Evolutionary conservation across 2,797 vertebrate genomes (phyloP), one percentile per base, ranked within the genome.

Genomic region (Labroides dimidiatus): DNA sequence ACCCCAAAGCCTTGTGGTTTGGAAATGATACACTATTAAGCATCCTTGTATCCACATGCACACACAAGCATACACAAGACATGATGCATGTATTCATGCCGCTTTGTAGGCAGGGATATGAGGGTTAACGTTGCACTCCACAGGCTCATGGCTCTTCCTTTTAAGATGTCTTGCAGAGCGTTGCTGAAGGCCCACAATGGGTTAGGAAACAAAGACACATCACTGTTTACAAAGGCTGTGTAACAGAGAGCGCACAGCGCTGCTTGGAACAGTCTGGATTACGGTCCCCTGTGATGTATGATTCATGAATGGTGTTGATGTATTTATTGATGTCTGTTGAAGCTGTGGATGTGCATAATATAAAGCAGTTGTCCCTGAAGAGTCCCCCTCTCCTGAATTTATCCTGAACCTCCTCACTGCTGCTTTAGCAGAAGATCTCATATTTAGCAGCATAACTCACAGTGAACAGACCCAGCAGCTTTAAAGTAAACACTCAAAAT

Each of bases 291-390:
- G 69, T 73, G 75, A 83, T 86, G 51, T 74, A 78, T 86, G 80
- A 87, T 87, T 91, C 77, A 87, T 81, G 82, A 72, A 57, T 37
- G 36, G 30, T 50, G 64, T 43, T 77, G 69, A 75, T 70, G 84
- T 19, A 86, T 89, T 84, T 81, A 81, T 85, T 64, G 76, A 53
- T 39, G 63, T 61, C 63, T 80, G 71, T 42, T 44, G 36, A 51
- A 75, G 44, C 42, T 0, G 17, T 61, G 74, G 19, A 53, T 86
- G 82, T 81, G 80, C 14, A 9, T 74, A 69, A 69, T 68, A 10
- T 8, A 56, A 66, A 75, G 45, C 75, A 51, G 59, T 41, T 4
- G 53, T 52, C 59, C 54, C 65, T 17, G 41, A 23, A 10, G 71
- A 68, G 37, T 30, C 57, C 59, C 10, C 20, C 72, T 64, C 49